A percentile compares a stretch with the other conserved stretches of the same genome.
These are phyloP conservation scores for Hymenochirus boettgeri DNA, from an alignment of 2,113 vertebrate species.

Conservation along the genomic window DNA sequence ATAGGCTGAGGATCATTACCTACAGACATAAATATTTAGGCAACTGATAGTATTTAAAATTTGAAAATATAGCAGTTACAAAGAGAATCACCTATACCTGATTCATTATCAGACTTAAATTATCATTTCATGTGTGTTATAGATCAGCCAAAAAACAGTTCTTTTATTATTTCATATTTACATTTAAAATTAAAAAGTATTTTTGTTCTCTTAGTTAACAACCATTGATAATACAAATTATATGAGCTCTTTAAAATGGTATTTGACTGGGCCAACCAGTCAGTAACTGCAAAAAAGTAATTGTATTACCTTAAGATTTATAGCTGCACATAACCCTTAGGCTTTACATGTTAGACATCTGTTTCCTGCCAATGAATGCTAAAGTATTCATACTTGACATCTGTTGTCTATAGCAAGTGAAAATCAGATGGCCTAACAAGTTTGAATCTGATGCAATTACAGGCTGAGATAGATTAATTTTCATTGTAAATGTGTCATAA, in stretches of 20 bases:
- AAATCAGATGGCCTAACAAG: slow-evolving; percentile 6
- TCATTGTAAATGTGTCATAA: no score
- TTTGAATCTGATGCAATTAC: no score
- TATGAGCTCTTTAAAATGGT: slow-evolving; percentile 1
- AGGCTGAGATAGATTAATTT: no score
- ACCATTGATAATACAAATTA: background rate
- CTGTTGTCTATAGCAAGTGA: slow-evolving; percentile 28
- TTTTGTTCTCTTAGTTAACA: background rate
- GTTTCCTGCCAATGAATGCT: slow-evolving; percentile 31
- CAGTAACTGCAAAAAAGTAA: slow-evolving; percentile 13
- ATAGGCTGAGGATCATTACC: no score
- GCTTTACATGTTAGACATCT: slow-evolving; percentile 33
- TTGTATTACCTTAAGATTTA: slow-evolving; percentile 25
- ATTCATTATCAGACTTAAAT: no score
- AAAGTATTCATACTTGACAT: slow-evolving; percentile 35
- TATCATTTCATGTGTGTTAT: no score
- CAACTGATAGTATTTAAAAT: no score
- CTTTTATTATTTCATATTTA: background rate
- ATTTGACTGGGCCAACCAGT: slow-evolving; percentile 5
- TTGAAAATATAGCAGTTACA: no score
- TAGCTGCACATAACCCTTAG: slow-evolving; percentile 20
- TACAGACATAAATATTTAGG: no score
- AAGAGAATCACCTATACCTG: no score
- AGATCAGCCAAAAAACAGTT: no score
- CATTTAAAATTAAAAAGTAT: background rate